These are phyloP conservation scores for Microtus montanus DNA, from an alignment of 2,113 vertebrate species.

Conservation along the genomic window DNA sequence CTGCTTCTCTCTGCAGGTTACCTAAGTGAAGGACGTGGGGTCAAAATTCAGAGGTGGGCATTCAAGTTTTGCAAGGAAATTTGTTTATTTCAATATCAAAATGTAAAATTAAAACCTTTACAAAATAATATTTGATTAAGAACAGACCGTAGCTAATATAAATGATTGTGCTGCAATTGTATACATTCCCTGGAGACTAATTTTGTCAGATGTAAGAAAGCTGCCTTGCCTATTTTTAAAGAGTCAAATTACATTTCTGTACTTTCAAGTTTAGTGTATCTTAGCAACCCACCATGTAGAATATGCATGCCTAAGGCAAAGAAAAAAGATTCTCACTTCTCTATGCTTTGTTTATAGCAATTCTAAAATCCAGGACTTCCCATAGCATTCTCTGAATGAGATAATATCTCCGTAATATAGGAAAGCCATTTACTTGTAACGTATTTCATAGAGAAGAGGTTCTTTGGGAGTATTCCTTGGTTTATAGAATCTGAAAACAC, in stretches of 20 bases:
- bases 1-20: background rate
- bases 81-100: constrained; percentile 16
- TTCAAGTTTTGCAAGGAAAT: constrained; percentile 36
- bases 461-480: background rate
- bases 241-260: constrained; percentile 64
- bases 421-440: constrained; percentile 9
- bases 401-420: background rate
- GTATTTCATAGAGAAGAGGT: background rate
- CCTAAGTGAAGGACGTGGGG: background rate
- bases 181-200: constrained; percentile 20
- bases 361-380: constrained; percentile 37
- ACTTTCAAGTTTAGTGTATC: constrained; percentile 73
- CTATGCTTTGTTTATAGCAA: background rate
- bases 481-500: background rate
- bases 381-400: constrained; percentile 19
- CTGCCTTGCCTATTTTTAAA: constrained; percentile 73
- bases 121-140: constrained; percentile 25
- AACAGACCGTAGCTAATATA: constrained; percentile 33
- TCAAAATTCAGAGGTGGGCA: background rate
- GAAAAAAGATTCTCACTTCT: constrained; percentile 19
- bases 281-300: constrained; percentile 69
- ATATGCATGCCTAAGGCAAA: constrained; percentile 27
- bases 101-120: constrained; percentile 33
- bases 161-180: constrained; percentile 40
- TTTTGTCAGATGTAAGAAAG: constrained; percentile 69